Evolutionary conservation across 30 jellyfish, hydroid and myxozoan species (phyloP).

Genomic region (Hydra vulgaris): DNA sequence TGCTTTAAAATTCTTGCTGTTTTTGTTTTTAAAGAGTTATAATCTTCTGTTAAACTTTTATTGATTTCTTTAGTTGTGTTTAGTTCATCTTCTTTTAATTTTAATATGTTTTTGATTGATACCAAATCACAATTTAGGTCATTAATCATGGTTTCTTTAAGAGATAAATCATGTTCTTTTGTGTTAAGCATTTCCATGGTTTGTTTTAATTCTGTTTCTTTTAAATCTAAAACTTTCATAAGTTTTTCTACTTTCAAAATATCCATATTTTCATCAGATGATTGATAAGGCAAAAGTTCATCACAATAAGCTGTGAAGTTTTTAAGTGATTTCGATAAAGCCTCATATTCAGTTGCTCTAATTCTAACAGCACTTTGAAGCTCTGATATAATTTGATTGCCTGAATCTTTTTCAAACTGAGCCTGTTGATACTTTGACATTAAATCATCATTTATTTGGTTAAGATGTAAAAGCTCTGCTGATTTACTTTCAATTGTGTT

Average conservation of each 20-base stretch:
- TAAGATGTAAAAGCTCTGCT: neutral
- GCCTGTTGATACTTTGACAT: neutral
- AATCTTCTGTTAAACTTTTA: slow-evolving; percentile 10
- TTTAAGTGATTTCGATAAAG: neutral
- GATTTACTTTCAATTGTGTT: neutral
- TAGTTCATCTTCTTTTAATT: slow-evolving; percentile 13
- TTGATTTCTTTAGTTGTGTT: neutral
- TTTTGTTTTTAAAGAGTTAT: slow-evolving; percentile 41
- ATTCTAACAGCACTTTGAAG: neutral
- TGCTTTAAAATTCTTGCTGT: slow-evolving; percentile 61
- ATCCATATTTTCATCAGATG: neutral
- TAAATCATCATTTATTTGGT: slow-evolving; percentile 7
- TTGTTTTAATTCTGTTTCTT: slow-evolving; percentile 11
- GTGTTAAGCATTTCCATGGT: slow-evolving; percentile 5
- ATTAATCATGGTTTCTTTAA: neutral
- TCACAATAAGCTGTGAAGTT: neutral
- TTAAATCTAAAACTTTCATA: neutral
- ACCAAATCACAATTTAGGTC: neutral
- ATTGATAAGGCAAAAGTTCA: neutral
- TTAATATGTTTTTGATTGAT: neutral
- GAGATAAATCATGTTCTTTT: slow-evolving; percentile 4
- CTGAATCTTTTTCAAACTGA: slow-evolving; percentile 6
- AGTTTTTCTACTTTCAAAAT: neutral
- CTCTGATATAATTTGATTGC: neutral
- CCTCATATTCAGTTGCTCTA: neutral